phyloP scores from a whole-genome alignment of 2,797 vertebrate species.

The Aselliscus stoliczkanus region DNA sequence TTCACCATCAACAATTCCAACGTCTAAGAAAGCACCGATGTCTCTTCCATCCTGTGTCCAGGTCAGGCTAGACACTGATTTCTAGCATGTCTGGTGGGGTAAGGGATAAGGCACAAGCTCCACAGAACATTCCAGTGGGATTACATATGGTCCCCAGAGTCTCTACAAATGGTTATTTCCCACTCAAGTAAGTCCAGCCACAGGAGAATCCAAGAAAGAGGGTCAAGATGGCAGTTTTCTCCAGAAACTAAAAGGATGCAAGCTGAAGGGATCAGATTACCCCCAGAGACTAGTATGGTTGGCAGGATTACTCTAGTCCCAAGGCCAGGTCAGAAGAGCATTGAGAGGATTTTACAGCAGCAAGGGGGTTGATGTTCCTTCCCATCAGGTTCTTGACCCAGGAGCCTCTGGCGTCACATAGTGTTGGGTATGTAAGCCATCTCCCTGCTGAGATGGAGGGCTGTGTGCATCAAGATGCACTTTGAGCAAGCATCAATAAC shows the following conservation, averaged over 20 bases:
- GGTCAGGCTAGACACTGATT: not conserved
- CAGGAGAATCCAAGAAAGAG: not conserved
- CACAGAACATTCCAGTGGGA: too few relatives aligned
- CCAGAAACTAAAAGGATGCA: not conserved
- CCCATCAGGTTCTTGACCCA: not conserved
- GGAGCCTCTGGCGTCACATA: not conserved
- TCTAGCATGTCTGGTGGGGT: rapidly evolving
- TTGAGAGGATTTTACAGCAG: too few relatives aligned
- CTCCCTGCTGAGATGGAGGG: not conserved
- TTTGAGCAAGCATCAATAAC: not conserved
- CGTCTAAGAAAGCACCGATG: rapidly evolving
- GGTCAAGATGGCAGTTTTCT: not conserved
- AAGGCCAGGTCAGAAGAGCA: not conserved
- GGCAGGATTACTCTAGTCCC: not conserved
- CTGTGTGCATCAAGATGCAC: not conserved
- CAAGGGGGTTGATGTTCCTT: not conserved
- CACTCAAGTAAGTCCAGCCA: not conserved
- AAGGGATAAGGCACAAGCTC: not conserved
- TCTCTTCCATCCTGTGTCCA: not conserved
- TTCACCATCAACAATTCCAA: not conserved
- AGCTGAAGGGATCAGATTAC: not conserved
- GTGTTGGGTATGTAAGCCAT: not conserved
- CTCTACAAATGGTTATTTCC: not conserved
- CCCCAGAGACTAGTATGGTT: rapidly evolving
- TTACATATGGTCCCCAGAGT: not conserved